Conservation (phyloP, 2,797 vertebrate genomes). For the Adelosebastes latens region DNA sequence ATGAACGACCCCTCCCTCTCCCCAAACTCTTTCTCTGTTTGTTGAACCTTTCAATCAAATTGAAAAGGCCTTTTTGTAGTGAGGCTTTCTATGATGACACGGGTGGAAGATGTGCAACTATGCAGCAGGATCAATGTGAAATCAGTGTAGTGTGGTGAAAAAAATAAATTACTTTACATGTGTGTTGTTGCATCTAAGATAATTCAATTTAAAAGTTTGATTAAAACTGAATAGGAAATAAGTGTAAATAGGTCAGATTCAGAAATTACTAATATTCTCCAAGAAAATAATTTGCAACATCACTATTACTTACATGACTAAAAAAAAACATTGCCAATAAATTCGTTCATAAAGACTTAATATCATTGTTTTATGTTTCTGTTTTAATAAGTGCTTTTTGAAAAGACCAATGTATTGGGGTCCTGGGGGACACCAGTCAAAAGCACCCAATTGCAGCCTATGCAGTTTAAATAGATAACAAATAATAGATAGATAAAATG, state of each 20-base stretch:
- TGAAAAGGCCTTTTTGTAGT: constrained; percentile 30
- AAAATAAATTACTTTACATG: neutral
- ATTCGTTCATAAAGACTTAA: too few relatives aligned
- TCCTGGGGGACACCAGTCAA: too few relatives aligned
- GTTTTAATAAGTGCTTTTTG: too few relatives aligned
- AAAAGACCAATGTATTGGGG: too few relatives aligned
- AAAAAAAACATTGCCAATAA: too few relatives aligned
- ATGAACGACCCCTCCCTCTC: neutral
- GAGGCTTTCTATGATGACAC: neutral
- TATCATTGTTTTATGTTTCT: too few relatives aligned
- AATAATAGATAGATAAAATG: too few relatives aligned
- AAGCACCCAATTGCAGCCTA: too few relatives aligned
- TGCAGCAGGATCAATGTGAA: neutral
- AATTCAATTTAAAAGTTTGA: neutral
- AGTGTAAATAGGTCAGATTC: neutral
- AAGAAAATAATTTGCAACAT: neutral
- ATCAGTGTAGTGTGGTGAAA: neutral
- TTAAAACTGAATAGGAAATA: neutral
- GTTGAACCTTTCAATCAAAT: constrained; percentile 45
- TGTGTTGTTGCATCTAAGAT: neutral
- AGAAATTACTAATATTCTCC: neutral
- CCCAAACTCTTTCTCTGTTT: constrained; percentile 4
- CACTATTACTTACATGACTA: too few relatives aligned
- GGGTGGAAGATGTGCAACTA: neutral
- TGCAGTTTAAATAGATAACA: too few relatives aligned